Base-by-base conservation (phyloP, 2,888 invertebrate genomes). In the Plagodis pulveraria region DNA sequence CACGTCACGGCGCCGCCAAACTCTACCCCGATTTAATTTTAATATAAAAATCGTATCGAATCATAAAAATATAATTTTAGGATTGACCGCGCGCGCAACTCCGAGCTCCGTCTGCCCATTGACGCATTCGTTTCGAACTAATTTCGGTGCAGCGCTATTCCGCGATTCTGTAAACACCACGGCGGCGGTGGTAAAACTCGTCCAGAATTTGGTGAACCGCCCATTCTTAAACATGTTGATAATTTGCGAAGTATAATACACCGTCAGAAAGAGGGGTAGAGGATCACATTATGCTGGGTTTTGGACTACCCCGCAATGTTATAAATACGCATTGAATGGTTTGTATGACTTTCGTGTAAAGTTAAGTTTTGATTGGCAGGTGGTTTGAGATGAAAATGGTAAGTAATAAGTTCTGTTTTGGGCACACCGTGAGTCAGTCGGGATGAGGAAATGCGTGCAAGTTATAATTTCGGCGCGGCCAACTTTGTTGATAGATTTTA, bases 121-220 rank as follows among this genome's bases (percentile, higher is more conserved):
- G 91, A 91, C 91, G 91, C 90, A 91, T 88, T 84, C 88, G 86
- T 85, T 89, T 87, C 86, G 73, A 81, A 92, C 91, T 92, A 91
- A 92, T 88, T 91, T 89, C 88, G 89, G 89, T 92, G 91, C 91
- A 91, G 86, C 86, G 82, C 85, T 88, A 90, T 91, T 91, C 91
- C 91, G 84, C 85, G 87, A 81, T 91, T 90, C 90, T 90, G 91
- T 92, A 91, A 92, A 91, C 91, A 91, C 78, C 82, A 68, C 81
- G 76, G 69, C 81, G 76, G 78, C 76, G 83, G 82, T 71, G 79
- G 76, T 77, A 79, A 83, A 82, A 78, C 72, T 62, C 73, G 80
- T 53, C 90, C 87, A 89, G 68, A 69, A 45, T 72, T 69, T 56
- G 55, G 70, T 80, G 89, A 77, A 50, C 84, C 73, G 53, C 76